Evolutionary conservation across 2,888 invertebrate species (phyloP).

Genomic region (Nephrotoma guestfalica): DNA sequence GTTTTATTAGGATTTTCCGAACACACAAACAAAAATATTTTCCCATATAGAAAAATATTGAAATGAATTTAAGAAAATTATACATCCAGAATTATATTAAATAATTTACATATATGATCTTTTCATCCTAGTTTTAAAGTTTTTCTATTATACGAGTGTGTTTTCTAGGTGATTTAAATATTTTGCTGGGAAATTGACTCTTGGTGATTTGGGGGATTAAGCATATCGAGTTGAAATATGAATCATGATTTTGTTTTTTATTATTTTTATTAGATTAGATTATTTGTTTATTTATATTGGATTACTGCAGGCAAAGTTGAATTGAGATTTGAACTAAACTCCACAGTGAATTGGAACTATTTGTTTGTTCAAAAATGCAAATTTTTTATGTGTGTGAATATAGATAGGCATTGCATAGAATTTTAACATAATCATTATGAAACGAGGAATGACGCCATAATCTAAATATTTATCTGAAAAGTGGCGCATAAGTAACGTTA

Average conservation of each 20-base stretch:
- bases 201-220: neutral
- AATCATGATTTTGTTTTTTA: neutral
- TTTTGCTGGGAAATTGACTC: neutral
- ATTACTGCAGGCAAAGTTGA: neutral
- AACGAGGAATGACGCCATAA: too few species aligned
- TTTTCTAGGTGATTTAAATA: neutral
- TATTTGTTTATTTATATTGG: neutral
- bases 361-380: too few species aligned
- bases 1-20: neutral
- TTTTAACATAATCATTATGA: too few species aligned
- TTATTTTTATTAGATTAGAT: neutral
- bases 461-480: too few species aligned
- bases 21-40: neutral
- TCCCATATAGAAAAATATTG: neutral
- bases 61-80: neutral
- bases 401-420: too few species aligned
- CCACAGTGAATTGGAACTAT: neutral
- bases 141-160: neutral
- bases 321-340: neutral
- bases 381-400: too few species aligned
- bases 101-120: neutral
- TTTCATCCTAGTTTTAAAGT: neutral
- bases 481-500: too few species aligned
- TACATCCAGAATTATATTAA: neutral
- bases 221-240: neutral